Percentiles rank a stretch among this genome's conserved stretches.
Conservation (phyloP, 1,140 invertebrate genomes). For the Tenebrio molitor region DNA sequence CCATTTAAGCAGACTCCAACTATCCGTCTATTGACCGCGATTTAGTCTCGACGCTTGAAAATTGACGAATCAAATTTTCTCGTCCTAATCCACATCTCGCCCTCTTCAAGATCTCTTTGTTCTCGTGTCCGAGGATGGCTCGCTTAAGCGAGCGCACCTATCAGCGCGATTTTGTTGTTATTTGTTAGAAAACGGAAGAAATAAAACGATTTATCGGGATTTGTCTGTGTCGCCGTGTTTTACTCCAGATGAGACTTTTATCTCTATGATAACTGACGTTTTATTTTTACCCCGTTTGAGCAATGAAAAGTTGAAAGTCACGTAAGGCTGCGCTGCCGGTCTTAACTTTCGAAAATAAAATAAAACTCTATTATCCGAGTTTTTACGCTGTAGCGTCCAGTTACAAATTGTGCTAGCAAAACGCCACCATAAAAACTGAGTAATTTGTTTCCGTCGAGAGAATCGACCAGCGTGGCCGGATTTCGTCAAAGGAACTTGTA, state of each 20-base stretch:
- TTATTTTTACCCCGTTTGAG: constrained; percentile 11
- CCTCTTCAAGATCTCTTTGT: too few relatives aligned
- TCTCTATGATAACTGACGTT: constrained; percentile 29
- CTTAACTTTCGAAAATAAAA: constrained; percentile 35
- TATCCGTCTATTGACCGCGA: too few relatives aligned
- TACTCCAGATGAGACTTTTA: constrained; percentile 33
- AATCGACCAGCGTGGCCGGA: background rate
- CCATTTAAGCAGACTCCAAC: constrained; percentile 5
- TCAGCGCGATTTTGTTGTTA: constrained; percentile 15
- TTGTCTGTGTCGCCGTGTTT: constrained; percentile 34
- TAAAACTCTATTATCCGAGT: background rate
- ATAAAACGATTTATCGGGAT: constrained; percentile 37
- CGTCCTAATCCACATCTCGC: too few relatives aligned
- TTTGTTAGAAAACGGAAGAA: constrained; percentile 38
- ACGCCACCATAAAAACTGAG: background rate
- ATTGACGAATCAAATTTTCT: too few relatives aligned
- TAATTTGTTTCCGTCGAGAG: background rate
- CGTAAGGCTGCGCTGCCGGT: constrained; percentile 8
- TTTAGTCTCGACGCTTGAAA: too few relatives aligned
- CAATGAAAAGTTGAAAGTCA: constrained; percentile 36
- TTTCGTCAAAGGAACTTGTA: constrained; percentile 1
- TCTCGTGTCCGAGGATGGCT: background rate
- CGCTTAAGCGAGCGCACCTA: background rate
- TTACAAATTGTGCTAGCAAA: background rate
- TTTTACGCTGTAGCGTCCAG: background rate